phyloP scores from a whole-genome alignment of 1,140 invertebrate genomes.

The Helicoverpa armigera region DNA sequence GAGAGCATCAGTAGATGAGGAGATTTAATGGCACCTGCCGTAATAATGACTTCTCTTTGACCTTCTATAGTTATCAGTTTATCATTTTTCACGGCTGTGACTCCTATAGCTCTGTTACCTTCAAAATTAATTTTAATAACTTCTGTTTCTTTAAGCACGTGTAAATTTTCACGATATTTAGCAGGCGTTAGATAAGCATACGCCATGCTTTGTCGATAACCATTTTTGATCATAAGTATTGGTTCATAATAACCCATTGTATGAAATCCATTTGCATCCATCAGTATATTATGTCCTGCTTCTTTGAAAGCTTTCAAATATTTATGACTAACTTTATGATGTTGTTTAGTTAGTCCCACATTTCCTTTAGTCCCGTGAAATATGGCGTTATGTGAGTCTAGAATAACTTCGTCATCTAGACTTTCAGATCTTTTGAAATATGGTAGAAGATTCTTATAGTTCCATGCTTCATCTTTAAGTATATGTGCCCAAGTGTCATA shows the following conservation, averaged over 20 bases:
- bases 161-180: conserved; percentile 81
- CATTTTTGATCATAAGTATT: conserved; percentile 90
- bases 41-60: conserved; percentile 88
- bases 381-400: neutral
- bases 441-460: conserved; percentile 60
- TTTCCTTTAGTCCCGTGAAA: conserved; percentile 47
- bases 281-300: conserved; percentile 40
- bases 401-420: conserved; percentile 21
- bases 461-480: conserved; percentile 90
- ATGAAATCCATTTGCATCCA: conserved; percentile 89
- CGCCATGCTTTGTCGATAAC: conserved; percentile 89
- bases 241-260: conserved; percentile 89
- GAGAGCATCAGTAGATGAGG: conserved; percentile 88
- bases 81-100: conserved; percentile 83
- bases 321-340: neutral
- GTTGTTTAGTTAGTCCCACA: conserved; percentile 33
- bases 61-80: conserved; percentile 69
- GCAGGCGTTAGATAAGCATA: conserved; percentile 86
- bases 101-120: conserved; percentile 85
- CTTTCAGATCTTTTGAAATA: conserved; percentile 56
- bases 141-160: conserved; percentile 77
- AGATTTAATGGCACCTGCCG: conserved; percentile 80
- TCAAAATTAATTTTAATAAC: conserved; percentile 87
- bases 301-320: conserved; percentile 55
- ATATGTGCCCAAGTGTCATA: conserved; percentile 89